Evolutionary conservation across 2,113 vertebrate genomes (phyloP).

Genomic region (Ptilonorhynchus violaceus): DNA sequence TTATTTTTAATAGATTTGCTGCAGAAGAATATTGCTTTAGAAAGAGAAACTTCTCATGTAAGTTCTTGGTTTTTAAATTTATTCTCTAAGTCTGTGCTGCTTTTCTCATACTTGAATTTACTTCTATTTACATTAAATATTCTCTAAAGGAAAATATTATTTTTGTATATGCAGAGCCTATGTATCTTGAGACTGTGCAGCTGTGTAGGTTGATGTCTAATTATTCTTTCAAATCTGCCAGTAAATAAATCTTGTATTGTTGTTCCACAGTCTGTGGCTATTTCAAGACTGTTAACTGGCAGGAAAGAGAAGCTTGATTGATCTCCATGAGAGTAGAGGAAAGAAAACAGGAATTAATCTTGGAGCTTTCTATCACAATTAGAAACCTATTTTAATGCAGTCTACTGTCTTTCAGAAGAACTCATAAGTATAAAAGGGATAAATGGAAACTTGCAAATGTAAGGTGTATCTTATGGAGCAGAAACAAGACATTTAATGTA

Average conservation of each 20-base stretch:
- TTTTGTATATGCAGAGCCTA: background rate
- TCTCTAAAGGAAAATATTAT: background rate
- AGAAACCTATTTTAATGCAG: background rate
- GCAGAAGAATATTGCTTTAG: background rate
- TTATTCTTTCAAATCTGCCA: background rate
- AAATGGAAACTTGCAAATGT: background rate
- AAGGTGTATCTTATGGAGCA: background rate
- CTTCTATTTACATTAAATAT: conserved; percentile 21
- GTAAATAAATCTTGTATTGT: background rate
- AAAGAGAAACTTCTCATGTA: conserved; percentile 38
- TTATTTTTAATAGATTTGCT: conserved; percentile 46
- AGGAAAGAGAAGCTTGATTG: background rate
- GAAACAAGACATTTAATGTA: background rate
- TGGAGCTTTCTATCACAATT: background rate
- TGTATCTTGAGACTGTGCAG: background rate
- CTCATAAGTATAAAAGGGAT: background rate
- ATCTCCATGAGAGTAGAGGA: background rate
- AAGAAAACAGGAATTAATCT: background rate
- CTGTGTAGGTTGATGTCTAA: conserved; percentile 3
- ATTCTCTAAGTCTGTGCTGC: background rate
- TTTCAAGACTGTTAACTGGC: background rate
- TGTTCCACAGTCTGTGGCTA: background rate
- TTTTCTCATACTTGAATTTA: background rate
- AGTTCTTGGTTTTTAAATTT: background rate
- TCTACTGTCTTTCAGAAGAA: background rate